Evolutionary conservation across 2,113 vertebrate genomes (phyloP).

Genomic region (Mixornis gularis): DNA sequence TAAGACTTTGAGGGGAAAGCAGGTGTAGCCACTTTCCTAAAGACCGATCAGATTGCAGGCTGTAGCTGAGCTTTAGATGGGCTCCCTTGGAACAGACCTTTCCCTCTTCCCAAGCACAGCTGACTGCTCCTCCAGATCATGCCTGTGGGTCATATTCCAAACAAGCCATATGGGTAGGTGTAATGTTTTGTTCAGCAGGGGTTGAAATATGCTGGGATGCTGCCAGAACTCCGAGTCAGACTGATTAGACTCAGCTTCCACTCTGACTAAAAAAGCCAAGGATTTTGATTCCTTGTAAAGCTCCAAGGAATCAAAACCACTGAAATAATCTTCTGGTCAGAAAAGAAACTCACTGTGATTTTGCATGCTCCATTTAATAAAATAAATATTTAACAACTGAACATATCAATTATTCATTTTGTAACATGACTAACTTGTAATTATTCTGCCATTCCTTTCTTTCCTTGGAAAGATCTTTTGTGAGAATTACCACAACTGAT

Average conservation of each 20-base stretch:
- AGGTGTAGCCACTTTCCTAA: background rate
- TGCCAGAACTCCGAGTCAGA: constrained; percentile 1
- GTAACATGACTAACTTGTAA: constrained; percentile 3
- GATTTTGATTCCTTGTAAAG: background rate
- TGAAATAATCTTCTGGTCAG: background rate
- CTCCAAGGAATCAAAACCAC: constrained; percentile 1
- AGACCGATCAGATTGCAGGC: background rate
- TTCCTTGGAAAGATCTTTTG: background rate
- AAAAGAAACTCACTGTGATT: background rate
- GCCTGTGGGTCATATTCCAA: constrained; percentile 11
- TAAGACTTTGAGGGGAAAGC: background rate
- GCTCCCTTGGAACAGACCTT: background rate
- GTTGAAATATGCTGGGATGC: background rate
- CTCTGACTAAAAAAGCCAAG: background rate
- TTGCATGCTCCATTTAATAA: constrained; percentile 35
- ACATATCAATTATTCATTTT: constrained; percentile 44
- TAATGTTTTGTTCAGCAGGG: constrained; percentile 21
- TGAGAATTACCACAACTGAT: background rate
- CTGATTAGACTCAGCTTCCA: background rate
- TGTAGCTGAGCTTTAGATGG: background rate
- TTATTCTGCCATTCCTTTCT: constrained; percentile 10
- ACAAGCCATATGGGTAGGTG: constrained; percentile 7
- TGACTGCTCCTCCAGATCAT: constrained; percentile 4
- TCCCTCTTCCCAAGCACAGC: background rate
- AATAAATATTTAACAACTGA: constrained; percentile 55